Evolutionary conservation across 35 echinoderm and acorn worm species (phyloP), one percentile per base, ranked within the genome.

Genomic region (Amphiura filiformis): DNA sequence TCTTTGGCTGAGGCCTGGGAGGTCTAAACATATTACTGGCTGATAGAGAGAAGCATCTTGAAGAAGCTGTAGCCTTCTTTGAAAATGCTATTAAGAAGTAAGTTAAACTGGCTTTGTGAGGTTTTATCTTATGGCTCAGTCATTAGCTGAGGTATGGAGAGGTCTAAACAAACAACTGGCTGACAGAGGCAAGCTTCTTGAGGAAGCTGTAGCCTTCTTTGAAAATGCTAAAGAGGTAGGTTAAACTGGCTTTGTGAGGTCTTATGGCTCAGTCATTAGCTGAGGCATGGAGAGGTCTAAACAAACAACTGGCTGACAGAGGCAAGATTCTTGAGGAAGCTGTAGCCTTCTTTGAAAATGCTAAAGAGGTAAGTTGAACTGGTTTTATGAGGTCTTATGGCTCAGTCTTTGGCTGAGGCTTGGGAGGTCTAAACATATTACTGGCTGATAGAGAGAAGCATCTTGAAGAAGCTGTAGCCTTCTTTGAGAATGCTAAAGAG

Each of bases 351-450:
- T 87, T 94, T 80, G 86, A 87, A 76, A 91, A 78, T 87, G 86
- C 93, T 37, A 80, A 86, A 32, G 85, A 94, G 90, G 96, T 98
- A 87, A 78, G 85, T n/a, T n/a, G n/a, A n/a, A n/a, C n/a, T n/a
- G n/a, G n/a, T n/a, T 99, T 0, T 99, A 99, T 52, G 93, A 93
- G 57, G 96, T 93, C 32, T n/a, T n/a, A 99, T 99, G 96, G 93
- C 96, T 37, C 90, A 99, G 36, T 94, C 93, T 17, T 70, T 99
- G 38, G 96, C 93, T 18, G 93, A 99, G 84, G 96, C 96, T 38
- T 99, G 96, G 96, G 87, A 78, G 96, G 94, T 38, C 90, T 95
- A 0, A 90, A 91, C 80, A 41, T 35, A 81, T 90, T 92, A 44
- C 83, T 95, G 76, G 87, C 92, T 57, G 87, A 92, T 31, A 94